phyloP scores from a whole-genome alignment of 2,888 invertebrate genomes.

The Melipona beecheii region DNA sequence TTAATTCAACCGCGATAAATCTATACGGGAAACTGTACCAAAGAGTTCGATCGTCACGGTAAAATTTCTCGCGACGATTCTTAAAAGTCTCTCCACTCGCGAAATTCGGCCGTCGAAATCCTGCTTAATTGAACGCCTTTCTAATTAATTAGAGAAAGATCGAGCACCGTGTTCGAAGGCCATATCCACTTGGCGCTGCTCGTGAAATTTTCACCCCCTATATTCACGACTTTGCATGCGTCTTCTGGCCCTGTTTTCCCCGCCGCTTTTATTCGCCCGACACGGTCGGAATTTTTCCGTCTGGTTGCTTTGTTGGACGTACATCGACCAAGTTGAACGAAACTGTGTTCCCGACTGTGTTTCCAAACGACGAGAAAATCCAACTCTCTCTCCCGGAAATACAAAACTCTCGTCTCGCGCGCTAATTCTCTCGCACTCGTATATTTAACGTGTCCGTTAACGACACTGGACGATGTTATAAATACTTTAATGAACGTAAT shows the following conservation, averaged over 20 bases:
- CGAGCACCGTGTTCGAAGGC: slow-evolving; percentile 58
- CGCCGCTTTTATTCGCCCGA: slow-evolving; percentile 53
- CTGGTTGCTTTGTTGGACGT: slow-evolving; percentile 50
- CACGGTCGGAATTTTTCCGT: slow-evolving; percentile 49
- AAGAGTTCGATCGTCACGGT: too few species aligned
- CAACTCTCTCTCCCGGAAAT: neutral
- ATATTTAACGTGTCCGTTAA: slow-evolving; percentile 1
- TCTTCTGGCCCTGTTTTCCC: slow-evolving; percentile 11
- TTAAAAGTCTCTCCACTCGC: slow-evolving; percentile 31
- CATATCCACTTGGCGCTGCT: slow-evolving; percentile 37
- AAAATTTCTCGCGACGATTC: slow-evolving; percentile 31
- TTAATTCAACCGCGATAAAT: too few species aligned
- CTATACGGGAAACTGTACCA: too few species aligned
- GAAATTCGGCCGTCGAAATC: slow-evolving; percentile 66
- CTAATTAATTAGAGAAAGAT: slow-evolving; percentile 73
- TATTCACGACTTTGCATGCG: slow-evolving; percentile 37
- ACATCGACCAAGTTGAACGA: slow-evolving; percentile 27
- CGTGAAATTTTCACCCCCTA: slow-evolving; percentile 62
- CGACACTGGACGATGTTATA: neutral
- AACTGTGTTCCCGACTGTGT: slow-evolving; percentile 37
- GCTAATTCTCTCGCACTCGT: too few species aligned
- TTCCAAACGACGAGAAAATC: neutral
- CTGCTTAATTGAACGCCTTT: slow-evolving; percentile 77
- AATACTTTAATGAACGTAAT: too few species aligned
- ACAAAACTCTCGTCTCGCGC: neutral